Percentiles rank a stretch among this genome's conserved stretches.
phyloP scores from a whole-genome alignment of 2,113 vertebrate genomes.

The Callionymus lyra region DNA sequence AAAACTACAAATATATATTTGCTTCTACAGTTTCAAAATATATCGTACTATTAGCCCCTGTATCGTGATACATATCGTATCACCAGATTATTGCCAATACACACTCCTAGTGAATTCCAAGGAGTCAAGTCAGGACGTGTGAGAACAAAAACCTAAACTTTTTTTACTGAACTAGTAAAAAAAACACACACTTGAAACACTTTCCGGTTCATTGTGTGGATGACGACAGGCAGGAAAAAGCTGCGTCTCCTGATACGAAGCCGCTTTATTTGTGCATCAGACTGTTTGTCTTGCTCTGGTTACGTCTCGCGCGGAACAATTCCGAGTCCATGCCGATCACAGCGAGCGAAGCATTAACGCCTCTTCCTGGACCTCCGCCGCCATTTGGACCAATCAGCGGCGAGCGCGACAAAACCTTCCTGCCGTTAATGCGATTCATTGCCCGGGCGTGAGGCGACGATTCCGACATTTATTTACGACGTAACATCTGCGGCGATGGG shows the following conservation, averaged over 20 bases:
- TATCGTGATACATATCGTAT: too few species aligned
- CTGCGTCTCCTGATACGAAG: slow-evolving; percentile 52
- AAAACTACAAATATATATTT: too few species aligned
- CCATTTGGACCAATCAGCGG: slow-evolving; percentile 17
- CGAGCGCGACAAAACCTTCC: slow-evolving; percentile 1
- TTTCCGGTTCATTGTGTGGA: slow-evolving; percentile 59
- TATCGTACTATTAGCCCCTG: too few species aligned
- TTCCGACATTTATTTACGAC: slow-evolving; percentile 19
- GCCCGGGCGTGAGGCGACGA: slow-evolving; percentile 10
- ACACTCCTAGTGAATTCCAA: slow-evolving; percentile 1
- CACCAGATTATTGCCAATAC: too few species aligned
- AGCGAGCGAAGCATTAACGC: not conserved
- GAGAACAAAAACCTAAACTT: too few species aligned
- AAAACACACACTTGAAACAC: slow-evolving; percentile 19
- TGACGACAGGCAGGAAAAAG: slow-evolving; percentile 51
- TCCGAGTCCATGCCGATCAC: not conserved
- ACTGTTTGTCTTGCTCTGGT: slow-evolving; percentile 31
- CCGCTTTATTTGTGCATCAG: slow-evolving; percentile 45
- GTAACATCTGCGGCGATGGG: too few species aligned
- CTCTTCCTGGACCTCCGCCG: not conserved
- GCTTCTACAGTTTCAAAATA: too few species aligned
- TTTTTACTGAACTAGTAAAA: too few species aligned
- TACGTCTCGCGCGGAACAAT: not conserved
- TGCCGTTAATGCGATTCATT: slow-evolving; percentile 20
- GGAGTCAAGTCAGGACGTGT: too few species aligned